Base-by-base conservation (phyloP, 2,113 vertebrate species). In the Numenius arquata region DNA sequence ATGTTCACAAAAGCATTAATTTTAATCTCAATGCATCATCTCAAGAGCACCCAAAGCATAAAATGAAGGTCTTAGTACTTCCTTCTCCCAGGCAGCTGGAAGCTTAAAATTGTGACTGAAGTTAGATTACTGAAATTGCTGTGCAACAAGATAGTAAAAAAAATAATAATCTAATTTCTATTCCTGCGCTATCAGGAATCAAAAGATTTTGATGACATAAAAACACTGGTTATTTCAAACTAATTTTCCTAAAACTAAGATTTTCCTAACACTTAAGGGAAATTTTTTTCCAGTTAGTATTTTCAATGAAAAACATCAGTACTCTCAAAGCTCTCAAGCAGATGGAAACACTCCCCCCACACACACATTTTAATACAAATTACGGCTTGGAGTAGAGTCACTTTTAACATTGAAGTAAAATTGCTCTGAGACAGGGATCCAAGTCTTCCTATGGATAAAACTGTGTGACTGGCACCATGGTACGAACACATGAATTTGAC, bases 401-500 rank as follows among this genome's bases (percentile, higher is more conserved):
- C 21, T 75, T 90, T 27, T 36, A 79, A 43, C 8, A 45, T 18
- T 70, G 17, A 62, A 53, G 66, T 70, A n/a, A 78, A 74, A 65
- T 58, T 17, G 5, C 36, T 85, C 30, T 5, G 12, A 76, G 32
- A 67, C 19, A 72, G 21, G 15, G 36, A 92, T 53, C 29, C 8
- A 48, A 82, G 25, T 13, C 30, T 52, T 56, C 45, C 45, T 62
- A 36, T 27, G 22, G 36, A 45, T 48, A 71, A 56, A 78, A 63
- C 5, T 45, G 26, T 4, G 36, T 29, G 48, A 73, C 48, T 50
- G 34, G 22, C 16, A 83, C 27, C 23, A 22, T 3, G 29, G 67
- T 12, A 43, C 1, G 0, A 77, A 76, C 12, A 80, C 0, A 0
- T 27, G 36, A 59, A 88, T 43, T 8, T 73, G 75, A 62, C 45